Conservation (phyloP, 2,797 vertebrate genomes). For the Lacerta viridis region DNA sequence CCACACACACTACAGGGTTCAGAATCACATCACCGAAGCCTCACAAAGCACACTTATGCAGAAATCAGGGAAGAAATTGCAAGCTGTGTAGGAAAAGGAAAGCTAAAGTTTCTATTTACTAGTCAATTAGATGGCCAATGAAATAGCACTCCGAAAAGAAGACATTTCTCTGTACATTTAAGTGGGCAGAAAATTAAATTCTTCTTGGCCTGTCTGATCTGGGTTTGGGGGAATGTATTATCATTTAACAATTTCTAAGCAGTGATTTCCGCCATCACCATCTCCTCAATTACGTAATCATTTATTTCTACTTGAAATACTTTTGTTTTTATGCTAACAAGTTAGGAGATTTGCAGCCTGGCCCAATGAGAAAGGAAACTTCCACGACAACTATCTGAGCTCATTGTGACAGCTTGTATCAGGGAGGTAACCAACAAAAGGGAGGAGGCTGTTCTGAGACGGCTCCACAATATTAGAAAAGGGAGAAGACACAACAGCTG, state of each 20-base stretch:
- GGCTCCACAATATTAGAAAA: not conserved
- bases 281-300: constrained; percentile 8
- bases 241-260: not conserved
- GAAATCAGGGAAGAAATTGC: constrained; percentile 23
- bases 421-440: not conserved
- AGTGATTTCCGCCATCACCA: constrained; percentile 8
- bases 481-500: not conserved
- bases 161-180: constrained; percentile 16
- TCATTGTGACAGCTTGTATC: not conserved
- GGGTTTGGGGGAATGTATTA: not conserved
- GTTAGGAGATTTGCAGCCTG: not conserved
- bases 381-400: not conserved
- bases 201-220: constrained; percentile 26
- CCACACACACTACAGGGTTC: not conserved
- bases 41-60: constrained; percentile 31
- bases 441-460: not conserved
- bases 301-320: not conserved
- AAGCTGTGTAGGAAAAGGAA: not conserved
- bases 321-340: constrained; percentile 7
- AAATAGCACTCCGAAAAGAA: constrained; percentile 31
- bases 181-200: constrained; percentile 55
- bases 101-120: constrained; percentile 36
- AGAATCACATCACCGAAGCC: not conserved
- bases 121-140: constrained; percentile 30
- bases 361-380: not conserved